Percentiles rank a stretch among this genome's conserved stretches.
phyloP scores from a whole-genome alignment of 1,140 invertebrate species.

The Hyles vespertilio region DNA sequence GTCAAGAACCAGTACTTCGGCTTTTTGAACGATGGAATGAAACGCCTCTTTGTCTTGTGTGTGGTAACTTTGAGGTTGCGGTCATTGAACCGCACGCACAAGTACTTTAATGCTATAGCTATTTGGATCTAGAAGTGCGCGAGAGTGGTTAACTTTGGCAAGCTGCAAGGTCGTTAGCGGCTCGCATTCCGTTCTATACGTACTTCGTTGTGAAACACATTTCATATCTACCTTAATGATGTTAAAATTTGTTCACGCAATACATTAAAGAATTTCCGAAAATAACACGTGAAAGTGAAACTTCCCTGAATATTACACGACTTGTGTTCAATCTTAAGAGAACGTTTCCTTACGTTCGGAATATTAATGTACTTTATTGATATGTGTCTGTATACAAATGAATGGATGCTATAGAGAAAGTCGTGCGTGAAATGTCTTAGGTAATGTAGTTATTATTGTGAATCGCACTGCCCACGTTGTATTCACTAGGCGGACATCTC shows the following conservation, averaged over 20 bases:
- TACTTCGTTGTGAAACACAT: slow-evolving; percentile 56
- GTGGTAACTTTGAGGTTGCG: slow-evolving; percentile 20
- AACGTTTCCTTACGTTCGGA: too few relatives aligned
- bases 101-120: slow-evolving; percentile 22
- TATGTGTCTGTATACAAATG: slow-evolving; percentile 1
- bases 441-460: too few relatives aligned
- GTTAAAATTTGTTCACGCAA: too few relatives aligned
- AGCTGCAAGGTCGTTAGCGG: slow-evolving; percentile 62
- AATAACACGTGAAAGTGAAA: too few relatives aligned
- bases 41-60: slow-evolving; percentile 10
- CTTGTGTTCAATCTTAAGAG: too few relatives aligned
- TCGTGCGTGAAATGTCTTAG: too few relatives aligned
- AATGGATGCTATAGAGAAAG: too few relatives aligned
- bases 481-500: too few relatives aligned
- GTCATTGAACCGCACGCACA: slow-evolving; percentile 28
- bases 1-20: background rate
- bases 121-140: slow-evolving; percentile 48
- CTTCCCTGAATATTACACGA: too few relatives aligned
- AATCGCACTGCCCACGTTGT: too few relatives aligned
- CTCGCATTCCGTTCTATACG: slow-evolving; percentile 60
- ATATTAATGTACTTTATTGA: too few relatives aligned
- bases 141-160: slow-evolving; percentile 62
- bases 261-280: too few relatives aligned
- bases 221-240: slow-evolving; percentile 23
- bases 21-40: slow-evolving; percentile 7